A percentile compares a stretch with the other conserved stretches of the same genome.
Evolutionary conservation across 2,113 vertebrate genomes (phyloP).

Genomic region (Cepphus grylle): DNA sequence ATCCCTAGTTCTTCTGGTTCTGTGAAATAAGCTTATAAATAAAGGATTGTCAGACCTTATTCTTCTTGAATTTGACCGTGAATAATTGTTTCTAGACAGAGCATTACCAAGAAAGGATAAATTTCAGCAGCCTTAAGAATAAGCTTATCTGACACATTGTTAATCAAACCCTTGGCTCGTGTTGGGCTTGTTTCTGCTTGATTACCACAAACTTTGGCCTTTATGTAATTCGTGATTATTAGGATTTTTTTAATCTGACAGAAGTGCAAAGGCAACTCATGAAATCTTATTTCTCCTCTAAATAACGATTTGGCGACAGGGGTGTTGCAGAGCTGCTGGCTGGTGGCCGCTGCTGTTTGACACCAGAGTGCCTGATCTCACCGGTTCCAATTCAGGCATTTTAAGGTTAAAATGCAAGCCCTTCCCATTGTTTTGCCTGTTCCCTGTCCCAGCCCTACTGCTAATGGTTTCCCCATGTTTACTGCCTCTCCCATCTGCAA

Average conservation of each 20-base stretch:
- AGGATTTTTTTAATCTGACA: neutral
- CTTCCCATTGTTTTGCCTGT: neutral
- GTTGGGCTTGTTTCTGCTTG: neutral
- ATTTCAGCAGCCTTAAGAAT: neutral
- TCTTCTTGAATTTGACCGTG: neutral
- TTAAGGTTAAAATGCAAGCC: neutral
- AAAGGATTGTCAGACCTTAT: neutral
- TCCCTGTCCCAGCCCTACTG: neutral
- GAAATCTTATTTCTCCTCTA: neutral
- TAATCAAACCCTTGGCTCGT: neutral
- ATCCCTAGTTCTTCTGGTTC: neutral
- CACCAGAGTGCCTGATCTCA: neutral
- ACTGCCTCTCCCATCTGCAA: neutral
- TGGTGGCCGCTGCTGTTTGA: neutral
- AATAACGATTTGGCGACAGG: accelerated
- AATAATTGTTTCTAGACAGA: neutral
- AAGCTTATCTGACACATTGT: neutral
- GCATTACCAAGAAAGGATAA: neutral
- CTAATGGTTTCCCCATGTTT: neutral
- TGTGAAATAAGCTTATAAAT: neutral
- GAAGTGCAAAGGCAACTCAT: neutral
- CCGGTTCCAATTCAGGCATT: neutral
- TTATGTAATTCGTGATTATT: neutral
- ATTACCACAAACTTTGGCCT: neutral
- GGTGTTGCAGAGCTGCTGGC: neutral